These are phyloP conservation scores for Hylaeus anthracinus DNA, from an alignment of 1,140 invertebrate genomes.

Conservation along the genomic window DNA sequence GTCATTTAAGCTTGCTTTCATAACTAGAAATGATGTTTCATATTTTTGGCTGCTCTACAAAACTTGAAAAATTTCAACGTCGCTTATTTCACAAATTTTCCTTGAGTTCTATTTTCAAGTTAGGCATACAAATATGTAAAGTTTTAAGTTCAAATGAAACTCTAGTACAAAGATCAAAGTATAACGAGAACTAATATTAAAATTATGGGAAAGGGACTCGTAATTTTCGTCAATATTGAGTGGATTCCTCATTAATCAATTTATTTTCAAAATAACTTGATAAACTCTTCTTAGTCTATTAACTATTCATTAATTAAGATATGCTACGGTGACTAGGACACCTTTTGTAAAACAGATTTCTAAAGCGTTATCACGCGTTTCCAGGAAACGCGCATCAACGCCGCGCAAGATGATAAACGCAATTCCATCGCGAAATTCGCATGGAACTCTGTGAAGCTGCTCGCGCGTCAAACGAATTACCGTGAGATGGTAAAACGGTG, in stretches of 20 bases:
- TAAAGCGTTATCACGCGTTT: not conserved
- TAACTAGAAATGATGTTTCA: too few relatives aligned
- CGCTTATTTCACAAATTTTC: too few relatives aligned
- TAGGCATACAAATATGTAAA: not conserved
- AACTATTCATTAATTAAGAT: too few relatives aligned
- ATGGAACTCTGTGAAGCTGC: not conserved
- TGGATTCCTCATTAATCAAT: not conserved
- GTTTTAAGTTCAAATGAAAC: not conserved
- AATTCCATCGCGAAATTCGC: too few relatives aligned
- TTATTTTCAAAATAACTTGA: too few relatives aligned
- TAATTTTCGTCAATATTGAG: not conserved
- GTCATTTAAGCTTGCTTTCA: too few relatives aligned
- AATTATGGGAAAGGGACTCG: not conserved
- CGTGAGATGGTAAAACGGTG: not conserved
- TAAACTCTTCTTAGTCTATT: too few relatives aligned
- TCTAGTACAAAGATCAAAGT: not conserved
- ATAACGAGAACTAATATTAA: not conserved
- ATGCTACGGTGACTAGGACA: too few relatives aligned
- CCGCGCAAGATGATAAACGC: not conserved
- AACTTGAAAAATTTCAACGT: too few relatives aligned
- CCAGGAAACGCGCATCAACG: not conserved
- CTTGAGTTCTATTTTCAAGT: not conserved
- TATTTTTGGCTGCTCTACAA: too few relatives aligned
- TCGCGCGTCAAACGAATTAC: conserved; percentile 2
- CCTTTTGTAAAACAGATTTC: not conserved